These are phyloP conservation scores for Neosalanx taihuensis DNA, from an alignment of 2,797 vertebrate genomes.

Conservation along the genomic window DNA sequence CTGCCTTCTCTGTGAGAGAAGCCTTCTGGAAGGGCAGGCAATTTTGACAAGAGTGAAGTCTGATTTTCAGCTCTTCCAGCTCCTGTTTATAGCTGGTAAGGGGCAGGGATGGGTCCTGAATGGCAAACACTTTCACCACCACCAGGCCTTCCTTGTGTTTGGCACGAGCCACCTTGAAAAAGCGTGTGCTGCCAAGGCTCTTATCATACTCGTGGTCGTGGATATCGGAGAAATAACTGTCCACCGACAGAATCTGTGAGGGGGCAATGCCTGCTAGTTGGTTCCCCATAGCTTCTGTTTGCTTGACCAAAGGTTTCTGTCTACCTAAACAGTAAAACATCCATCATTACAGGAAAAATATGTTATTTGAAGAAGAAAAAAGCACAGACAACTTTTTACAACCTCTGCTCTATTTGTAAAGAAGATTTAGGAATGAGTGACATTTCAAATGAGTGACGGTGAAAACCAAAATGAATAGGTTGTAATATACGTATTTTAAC, in stretches of 20 bases:
- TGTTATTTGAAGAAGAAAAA: no score
- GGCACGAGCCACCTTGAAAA: constrained; percentile 96
- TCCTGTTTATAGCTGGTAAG: constrained; percentile 95
- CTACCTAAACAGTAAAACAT: no score
- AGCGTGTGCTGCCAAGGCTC: constrained; percentile 94
- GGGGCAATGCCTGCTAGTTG: constrained; percentile 96
- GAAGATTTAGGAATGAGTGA: no score
- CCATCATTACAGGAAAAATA: no score
- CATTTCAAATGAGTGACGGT: no score
- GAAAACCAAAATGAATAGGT: no score
- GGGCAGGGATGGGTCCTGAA: constrained; percentile 93
- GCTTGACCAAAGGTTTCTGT: no score
- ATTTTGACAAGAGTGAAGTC: constrained; percentile 90
- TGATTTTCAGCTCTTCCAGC: constrained; percentile 94
- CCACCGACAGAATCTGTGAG: constrained; percentile 96
- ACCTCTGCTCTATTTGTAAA: no score
- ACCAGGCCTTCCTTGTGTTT: constrained; percentile 93
- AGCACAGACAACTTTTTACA: no score
- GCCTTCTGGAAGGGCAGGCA: constrained; percentile 95
- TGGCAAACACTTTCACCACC: constrained; percentile 96
- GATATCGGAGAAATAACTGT: constrained; percentile 98
- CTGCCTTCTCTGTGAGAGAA: constrained; percentile 88
- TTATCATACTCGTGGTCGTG: constrained; percentile 96
- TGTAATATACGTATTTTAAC: no score
- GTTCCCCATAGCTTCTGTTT: constrained; percentile 82